A percentile compares a stretch with the other conserved stretches of the same genome.
Evolutionary conservation across 1,140 invertebrate species (phyloP).

Genomic region (Drosophila ambigua): DNA sequence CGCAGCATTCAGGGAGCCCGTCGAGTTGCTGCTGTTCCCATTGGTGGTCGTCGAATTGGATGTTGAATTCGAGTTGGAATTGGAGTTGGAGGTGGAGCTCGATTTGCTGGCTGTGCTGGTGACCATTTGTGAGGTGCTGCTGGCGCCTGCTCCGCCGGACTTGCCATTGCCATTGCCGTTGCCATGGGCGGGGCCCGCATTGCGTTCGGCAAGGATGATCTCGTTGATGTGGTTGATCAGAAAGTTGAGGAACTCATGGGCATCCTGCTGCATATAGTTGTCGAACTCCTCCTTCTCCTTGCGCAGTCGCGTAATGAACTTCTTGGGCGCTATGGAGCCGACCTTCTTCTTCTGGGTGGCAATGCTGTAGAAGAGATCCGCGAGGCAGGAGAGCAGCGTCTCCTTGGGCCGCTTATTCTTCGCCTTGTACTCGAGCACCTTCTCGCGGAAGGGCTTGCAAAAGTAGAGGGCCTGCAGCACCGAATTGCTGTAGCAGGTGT

Average conservation of each 20-base stretch:
- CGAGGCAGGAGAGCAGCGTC: conserved; percentile 97
- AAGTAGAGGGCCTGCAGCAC: conserved; percentile 99
- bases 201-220: conserved; percentile 94
- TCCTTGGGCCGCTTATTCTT: conserved; percentile 99
- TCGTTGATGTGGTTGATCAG: conserved; percentile 98
- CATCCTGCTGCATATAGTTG: conserved; percentile 99
- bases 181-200: conserved; percentile 85
- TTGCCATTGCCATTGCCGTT: conserved; percentile 15
- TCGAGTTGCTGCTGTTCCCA: conserved; percentile 85
- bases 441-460: conserved; percentile 99
- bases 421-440: conserved; percentile 98
- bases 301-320: conserved; percentile 98
- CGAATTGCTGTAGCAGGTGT: conserved; percentile 99
- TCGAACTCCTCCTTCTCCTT: conserved; percentile 99
- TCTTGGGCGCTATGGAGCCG: conserved; percentile 99
- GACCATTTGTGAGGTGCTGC: conserved; percentile 14
- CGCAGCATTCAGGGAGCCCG: conserved; percentile 64
- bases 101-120: conserved; percentile 67
- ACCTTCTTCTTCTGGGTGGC: conserved; percentile 99
- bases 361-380: conserved; percentile 99
- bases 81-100: conserved; percentile 72
- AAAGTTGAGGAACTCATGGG: conserved; percentile 99
- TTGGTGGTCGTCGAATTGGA: conserved; percentile 79
- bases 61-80: conserved; percentile 75
- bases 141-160: conserved; percentile 16